phyloP scores from a whole-genome alignment of 53 echinoderm and acorn worm species.

The Temnopleurus reevesii region DNA sequence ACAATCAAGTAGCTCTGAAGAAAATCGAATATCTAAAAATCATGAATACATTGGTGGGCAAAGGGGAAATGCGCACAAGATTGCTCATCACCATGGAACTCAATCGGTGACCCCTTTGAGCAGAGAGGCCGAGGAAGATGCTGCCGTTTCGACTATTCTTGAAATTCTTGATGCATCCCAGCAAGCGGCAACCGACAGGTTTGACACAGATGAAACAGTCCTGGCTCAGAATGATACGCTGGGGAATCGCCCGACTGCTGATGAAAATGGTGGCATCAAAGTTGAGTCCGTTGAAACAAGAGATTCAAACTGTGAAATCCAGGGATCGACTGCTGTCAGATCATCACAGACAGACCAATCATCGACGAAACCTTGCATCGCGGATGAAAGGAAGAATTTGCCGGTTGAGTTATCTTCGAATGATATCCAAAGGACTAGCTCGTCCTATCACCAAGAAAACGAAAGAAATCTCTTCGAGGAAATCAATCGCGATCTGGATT shows the following conservation, averaged over 20 bases:
- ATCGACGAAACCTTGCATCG: too few species aligned
- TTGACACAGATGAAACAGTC: background rate
- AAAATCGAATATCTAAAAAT: too few species aligned
- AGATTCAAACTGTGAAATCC: background rate
- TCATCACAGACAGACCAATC: too few species aligned
- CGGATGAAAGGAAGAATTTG: background rate
- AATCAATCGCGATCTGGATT: background rate
- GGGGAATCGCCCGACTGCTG: background rate
- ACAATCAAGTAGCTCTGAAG: background rate
- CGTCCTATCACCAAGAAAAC: background rate
- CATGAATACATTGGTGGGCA: background rate
- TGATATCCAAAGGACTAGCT: too few species aligned
- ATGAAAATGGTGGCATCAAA: background rate
- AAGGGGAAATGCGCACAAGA: background rate
- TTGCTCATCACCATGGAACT: too few species aligned
- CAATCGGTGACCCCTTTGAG: too few species aligned
- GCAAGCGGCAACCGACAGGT: background rate
- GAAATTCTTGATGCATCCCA: slow-evolving; percentile 3
- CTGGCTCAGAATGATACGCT: background rate
- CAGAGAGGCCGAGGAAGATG: slow-evolving; percentile 16
- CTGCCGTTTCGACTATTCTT: slow-evolving; percentile 12
- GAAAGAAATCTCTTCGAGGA: too few species aligned
- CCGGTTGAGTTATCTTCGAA: background rate
- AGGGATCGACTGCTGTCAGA: background rate
- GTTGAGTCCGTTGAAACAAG: background rate